phyloP scores from a whole-genome alignment of 2,113 vertebrate species.

The Sciurus niger region DNA sequence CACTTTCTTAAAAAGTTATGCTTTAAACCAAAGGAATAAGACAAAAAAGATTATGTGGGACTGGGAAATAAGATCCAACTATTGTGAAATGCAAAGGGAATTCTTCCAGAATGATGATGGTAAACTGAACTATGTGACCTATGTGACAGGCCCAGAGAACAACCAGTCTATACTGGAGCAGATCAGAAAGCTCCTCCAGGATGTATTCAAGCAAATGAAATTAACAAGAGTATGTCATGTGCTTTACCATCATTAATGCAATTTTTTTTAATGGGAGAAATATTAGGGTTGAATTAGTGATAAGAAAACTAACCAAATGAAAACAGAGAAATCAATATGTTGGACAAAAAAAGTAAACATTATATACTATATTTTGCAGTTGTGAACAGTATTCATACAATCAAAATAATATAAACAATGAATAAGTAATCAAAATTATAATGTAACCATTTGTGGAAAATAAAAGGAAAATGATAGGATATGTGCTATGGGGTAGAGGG shows the following conservation, averaged over 20 bases:
- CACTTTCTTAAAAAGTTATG: constrained; percentile 26
- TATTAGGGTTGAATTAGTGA: not conserved
- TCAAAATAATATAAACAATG: constrained; percentile 5
- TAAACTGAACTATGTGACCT: not conserved
- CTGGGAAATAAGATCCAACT: not conserved
- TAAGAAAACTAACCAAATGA: constrained; percentile 36
- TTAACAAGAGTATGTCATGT: not conserved
- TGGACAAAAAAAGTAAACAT: constrained; percentile 26
- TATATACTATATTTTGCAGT: not conserved
- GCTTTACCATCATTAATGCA: not conserved
- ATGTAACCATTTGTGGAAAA: not conserved
- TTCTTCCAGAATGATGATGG: not conserved
- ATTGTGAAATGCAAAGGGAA: constrained; percentile 1
- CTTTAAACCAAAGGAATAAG: not conserved
- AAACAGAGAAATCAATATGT: constrained; percentile 40
- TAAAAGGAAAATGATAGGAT: not conserved
- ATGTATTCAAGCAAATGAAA: constrained; percentile 34
- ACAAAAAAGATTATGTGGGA: not conserved
- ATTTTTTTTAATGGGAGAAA: not conserved
- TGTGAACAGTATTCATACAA: not conserved
- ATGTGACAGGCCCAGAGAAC: not conserved
- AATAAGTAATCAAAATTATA: constrained; percentile 11
- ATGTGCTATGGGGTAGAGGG: not conserved
- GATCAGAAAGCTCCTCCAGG: not conserved
- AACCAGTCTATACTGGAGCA: not conserved